These are phyloP conservation scores for Helicolenus hilgendorfi DNA, from an alignment of 2,797 vertebrate species.

Conservation along the genomic window DNA sequence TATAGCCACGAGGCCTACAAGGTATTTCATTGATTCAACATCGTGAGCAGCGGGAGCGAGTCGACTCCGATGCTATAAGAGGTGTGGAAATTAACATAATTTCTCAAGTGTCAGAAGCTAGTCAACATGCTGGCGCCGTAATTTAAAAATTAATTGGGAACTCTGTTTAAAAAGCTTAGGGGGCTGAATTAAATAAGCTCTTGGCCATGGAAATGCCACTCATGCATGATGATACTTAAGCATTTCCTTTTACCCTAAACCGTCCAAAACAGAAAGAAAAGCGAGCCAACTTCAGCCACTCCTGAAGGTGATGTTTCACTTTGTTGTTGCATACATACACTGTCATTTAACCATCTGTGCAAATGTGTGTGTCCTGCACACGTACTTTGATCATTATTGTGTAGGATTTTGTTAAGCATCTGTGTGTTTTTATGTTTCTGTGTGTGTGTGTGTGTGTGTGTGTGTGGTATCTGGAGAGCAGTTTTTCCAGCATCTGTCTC, in stretches of 20 bases:
- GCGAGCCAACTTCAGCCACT: neutral
- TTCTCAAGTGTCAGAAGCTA: constrained; percentile 63
- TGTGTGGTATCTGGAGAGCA: neutral
- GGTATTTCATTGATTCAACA: constrained; percentile 29
- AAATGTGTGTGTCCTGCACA: neutral
- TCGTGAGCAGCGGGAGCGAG: neutral
- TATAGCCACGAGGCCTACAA: constrained; percentile 25
- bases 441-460: neutral
- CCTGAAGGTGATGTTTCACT: neutral
- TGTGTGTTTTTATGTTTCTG: neutral
- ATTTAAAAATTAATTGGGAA: constrained; percentile 78
- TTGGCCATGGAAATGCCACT: constrained; percentile 37
- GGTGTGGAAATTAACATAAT: constrained; percentile 58
- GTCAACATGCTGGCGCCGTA: constrained; percentile 62
- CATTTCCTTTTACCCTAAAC: constrained; percentile 15
- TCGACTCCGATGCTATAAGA: neutral
- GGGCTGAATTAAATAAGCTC: constrained; percentile 68
- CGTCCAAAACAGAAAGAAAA: neutral
- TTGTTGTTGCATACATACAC: neutral
- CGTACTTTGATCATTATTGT: neutral
- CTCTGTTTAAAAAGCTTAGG: constrained; percentile 61
- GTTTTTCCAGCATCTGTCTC: constrained; percentile 27
- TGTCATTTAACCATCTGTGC: neutral
- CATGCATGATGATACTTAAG: constrained; percentile 38
- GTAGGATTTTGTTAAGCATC: neutral